phyloP scores from a whole-genome alignment of 2,888 invertebrate genomes.

The Dolichopus griseipennis region DNA sequence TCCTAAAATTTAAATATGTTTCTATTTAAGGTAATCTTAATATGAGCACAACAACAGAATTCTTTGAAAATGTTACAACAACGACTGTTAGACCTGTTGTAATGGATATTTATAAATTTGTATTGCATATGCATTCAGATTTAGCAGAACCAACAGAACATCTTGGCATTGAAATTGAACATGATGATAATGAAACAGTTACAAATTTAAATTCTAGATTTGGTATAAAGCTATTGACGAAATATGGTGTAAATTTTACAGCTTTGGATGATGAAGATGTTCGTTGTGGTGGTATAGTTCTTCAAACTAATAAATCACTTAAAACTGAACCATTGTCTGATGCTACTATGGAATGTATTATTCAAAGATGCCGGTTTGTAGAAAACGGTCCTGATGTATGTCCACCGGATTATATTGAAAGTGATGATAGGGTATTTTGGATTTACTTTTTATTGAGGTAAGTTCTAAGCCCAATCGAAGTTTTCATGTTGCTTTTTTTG shows the following conservation, averaged over 20 bases:
- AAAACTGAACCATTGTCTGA: constrained; percentile 51
- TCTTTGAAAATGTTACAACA: not conserved
- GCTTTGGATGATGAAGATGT: constrained; percentile 65
- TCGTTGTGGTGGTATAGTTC: constrained; percentile 64
- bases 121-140: constrained; percentile 64
- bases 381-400: constrained; percentile 68
- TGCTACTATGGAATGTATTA: constrained; percentile 61
- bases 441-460: constrained; percentile 62
- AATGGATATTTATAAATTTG: constrained; percentile 35
- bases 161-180: constrained; percentile 65
- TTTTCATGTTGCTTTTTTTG: not conserved
- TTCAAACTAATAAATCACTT: constrained; percentile 55
- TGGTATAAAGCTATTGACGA: constrained; percentile 53
- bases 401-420: constrained; percentile 70
- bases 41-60: not conserved
- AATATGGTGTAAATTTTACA: constrained; percentile 62
- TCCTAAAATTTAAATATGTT: not conserved
- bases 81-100: not conserved
- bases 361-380: constrained; percentile 67
- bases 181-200: constrained; percentile 63
- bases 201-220: constrained; percentile 66
- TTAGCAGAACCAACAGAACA: constrained; percentile 66
- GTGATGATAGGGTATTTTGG: constrained; percentile 71
- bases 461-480: not conserved
- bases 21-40: constrained; percentile 13